Evolutionary conservation across 1,140 invertebrate species (phyloP), one percentile per base, ranked within the genome.

Genomic region (Trichonephila clavipes): DNA sequence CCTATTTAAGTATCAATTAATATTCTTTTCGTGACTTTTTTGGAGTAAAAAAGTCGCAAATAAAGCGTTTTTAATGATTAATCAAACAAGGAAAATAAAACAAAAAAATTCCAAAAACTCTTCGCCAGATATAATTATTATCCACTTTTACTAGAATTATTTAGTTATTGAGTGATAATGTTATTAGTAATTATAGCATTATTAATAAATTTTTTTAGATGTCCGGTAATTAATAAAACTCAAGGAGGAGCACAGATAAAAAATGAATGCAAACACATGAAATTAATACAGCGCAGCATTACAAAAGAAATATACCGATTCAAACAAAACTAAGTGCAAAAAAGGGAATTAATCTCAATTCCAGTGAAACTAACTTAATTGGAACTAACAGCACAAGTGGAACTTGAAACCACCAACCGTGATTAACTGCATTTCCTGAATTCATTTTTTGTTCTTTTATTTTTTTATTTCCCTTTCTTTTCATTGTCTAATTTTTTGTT

Each of bases 341-440:
- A 88, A 61, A 34, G 64, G 51, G 51, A 90, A 90, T 34, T 90
- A 81, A 82, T 61, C 28, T 85, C 61, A 92, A 51, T 92, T 72
- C 61, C 58, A 87, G 64, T 77, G 44, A 92, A 92, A 87, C 62
- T 87, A 87, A 92, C 83, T 69, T 86, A 86, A 92, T 92, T 92
- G 85, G 64, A 92, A 86, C 83, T 72, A 72, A 34, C 83, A 86
- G 64, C n/a, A 87, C 21, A 87, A 92, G 83, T 87, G 83, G 64
- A 92, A 92, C 83, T 92, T 62, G 34, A 92, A 92, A 72, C 64
- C 83, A 92, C 24, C 83, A 58, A 86, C 83, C 83, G 44, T 92
- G 82, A 92, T 92, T 87, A 92, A 92, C 83, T 72, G 40, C 34
- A 72, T 85, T 85, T 87, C 82, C 91, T 59, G 64, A 24, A 51